Percentiles rank a stretch among this genome's conserved stretches.
phyloP scores from a whole-genome alignment of 2,113 vertebrate species.

The Nothocercus julius region DNA sequence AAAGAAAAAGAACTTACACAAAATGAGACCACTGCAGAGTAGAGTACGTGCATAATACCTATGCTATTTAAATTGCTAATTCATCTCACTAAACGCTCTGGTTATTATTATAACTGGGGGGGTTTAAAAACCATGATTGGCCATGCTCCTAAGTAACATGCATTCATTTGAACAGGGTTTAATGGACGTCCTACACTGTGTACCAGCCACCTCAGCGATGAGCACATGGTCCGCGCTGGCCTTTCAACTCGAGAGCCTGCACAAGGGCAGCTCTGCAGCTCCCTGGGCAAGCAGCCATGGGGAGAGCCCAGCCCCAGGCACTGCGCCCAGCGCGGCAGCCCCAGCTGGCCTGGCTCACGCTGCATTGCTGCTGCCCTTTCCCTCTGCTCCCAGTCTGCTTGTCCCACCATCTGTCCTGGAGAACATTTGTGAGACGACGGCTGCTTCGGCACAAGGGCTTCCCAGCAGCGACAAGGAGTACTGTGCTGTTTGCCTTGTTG shows the following conservation, averaged over 20 bases:
- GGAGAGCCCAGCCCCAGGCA: not conserved
- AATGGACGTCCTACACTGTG: not conserved
- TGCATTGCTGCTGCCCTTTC: not conserved
- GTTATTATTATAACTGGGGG: not conserved
- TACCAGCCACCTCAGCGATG: not conserved
- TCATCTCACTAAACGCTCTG: not conserved
- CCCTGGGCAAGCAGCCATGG: not conserved
- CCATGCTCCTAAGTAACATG: not conserved
- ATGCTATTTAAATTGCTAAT: not conserved
- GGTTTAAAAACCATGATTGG: not conserved
- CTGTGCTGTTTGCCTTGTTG: not conserved
- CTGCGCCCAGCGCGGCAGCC: not conserved
- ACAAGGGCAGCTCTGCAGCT: not conserved
- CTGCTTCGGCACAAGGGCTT: not conserved
- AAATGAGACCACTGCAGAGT: not conserved
- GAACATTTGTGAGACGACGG: not conserved
- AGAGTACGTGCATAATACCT: not conserved
- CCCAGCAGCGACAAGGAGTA: not conserved
- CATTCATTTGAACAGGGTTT: not conserved
- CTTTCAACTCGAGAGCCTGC: not conserved
- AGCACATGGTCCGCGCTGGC: not conserved
- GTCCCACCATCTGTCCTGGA: not conserved
- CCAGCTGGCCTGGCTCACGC: not conserved
- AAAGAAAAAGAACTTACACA: not conserved
- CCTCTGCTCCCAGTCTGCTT: not conserved